Evolutionary conservation across 2,888 invertebrate genomes (phyloP), one percentile per base, ranked within the genome.

Genomic region (Aleiodes testaceus): DNA sequence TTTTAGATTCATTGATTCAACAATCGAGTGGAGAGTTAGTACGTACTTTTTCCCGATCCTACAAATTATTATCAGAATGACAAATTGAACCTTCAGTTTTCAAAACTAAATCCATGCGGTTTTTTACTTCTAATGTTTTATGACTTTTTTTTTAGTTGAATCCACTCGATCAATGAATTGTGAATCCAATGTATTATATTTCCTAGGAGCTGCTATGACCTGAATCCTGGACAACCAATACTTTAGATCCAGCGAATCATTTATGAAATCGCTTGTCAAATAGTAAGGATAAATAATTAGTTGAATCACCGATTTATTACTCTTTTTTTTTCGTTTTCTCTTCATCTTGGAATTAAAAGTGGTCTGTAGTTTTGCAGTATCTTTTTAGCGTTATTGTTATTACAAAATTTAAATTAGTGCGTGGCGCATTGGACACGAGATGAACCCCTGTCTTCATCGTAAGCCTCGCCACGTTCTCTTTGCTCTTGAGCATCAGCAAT

Each of bases 341-440:
- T 20, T 63, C 26, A 45, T 63, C 18, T 44, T n/a, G 30, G 59
- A 36, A 36, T 59, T 30, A 61, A 59, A 68, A 68, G 68, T 68
- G 61, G 49, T 68, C 22, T 68, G n/a, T 12, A 26, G 14, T 64
- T 7, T 47, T 45, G 22, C n/a, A 16, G n/a, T 22, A 14, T 47
- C 16, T 47, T 47, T 47, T 47, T 55, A 11, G 30, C 30, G 22
- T 36, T 55, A 2, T 26, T 14, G 12, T 14, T 36, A 36, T 36
- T 36, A 36, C 36, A 36, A 49, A 68, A 73, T 59, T 70, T 68
- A 70, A 80, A 78, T 87, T 87, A 87, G 79, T 87, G 83, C 75
- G 95, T 93, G 81, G 94, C 92, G 88, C 95, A 95, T 86, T 95
- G 95, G 61, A 94, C 93, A 79, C 92, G 90, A 83, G 92, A 92